Conservation (phyloP, 1,140 invertebrate species). For the Drosophila paulistorum region DNA sequence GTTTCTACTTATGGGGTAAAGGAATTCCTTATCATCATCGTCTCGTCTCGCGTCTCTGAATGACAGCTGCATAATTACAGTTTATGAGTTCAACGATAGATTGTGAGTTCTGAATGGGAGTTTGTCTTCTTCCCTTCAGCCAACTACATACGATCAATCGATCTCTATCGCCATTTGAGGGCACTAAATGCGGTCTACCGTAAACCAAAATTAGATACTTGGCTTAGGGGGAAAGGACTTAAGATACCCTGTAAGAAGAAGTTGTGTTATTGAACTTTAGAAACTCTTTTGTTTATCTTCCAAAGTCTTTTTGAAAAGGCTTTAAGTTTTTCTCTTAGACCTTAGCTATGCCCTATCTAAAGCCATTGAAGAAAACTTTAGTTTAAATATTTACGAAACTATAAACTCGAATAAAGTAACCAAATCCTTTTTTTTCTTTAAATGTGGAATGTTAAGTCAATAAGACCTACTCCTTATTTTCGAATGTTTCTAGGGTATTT, state of each 20-base stretch:
- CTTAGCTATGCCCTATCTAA: neutral
- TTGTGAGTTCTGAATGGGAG: neutral
- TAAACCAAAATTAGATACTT: conserved; percentile 10
- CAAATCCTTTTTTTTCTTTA: too few species aligned
- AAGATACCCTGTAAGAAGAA: neutral
- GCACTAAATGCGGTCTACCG: conserved; percentile 41
- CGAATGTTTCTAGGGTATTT: neutral
- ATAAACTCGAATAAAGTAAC: too few species aligned
- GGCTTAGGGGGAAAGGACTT: neutral
- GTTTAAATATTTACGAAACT: too few species aligned
- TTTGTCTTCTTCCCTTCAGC: neutral
- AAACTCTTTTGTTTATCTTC: too few species aligned
- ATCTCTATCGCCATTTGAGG: conserved; percentile 50
- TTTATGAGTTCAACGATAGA: conserved; percentile 31
- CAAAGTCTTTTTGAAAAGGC: too few species aligned
- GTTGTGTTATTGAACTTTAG: too few species aligned
- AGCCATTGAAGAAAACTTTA: too few species aligned
- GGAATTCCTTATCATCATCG: conserved; percentile 44
- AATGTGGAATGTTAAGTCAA: neutral
- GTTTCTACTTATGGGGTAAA: neutral
- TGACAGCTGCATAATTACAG: conserved; percentile 42
- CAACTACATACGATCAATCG: neutral
- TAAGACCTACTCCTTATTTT: neutral
- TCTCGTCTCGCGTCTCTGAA: conserved; percentile 28
- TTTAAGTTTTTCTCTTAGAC: too few species aligned